These are phyloP conservation scores for Drosophila birchii DNA, from an alignment of 2,888 invertebrate genomes.

Conservation along the genomic window DNA sequence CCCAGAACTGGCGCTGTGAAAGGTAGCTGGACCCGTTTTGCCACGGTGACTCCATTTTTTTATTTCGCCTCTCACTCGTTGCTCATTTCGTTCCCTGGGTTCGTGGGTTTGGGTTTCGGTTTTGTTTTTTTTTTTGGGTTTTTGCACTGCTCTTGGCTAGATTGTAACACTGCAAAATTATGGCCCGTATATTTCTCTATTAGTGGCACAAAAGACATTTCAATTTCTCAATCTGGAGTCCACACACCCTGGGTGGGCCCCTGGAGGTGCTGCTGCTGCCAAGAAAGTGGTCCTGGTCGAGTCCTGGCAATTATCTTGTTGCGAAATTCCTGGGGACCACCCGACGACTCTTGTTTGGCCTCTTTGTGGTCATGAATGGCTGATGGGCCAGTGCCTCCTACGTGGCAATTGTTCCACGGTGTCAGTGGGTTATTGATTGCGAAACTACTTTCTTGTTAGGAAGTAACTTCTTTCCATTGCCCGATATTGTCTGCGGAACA, in stretches of 20 bases:
- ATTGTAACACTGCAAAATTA: conserved; percentile 73
- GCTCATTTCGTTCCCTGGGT: conserved; percentile 39
- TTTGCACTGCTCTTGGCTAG: conserved; percentile 56
- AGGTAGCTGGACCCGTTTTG: conserved; percentile 63
- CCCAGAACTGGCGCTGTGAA: conserved; percentile 77
- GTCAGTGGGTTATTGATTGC: conserved; percentile 71
- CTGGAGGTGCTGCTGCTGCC: conserved; percentile 14
- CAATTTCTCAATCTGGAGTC: conserved; percentile 61
- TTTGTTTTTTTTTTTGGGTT: conserved; percentile 37
- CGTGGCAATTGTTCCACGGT: conserved; percentile 66
- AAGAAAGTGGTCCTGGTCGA: conserved; percentile 26
- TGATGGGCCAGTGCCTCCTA: conserved; percentile 62
- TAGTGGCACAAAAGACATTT: conserved; percentile 71
- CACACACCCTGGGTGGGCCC: conserved; percentile 66
- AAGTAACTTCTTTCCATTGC: conserved; percentile 46
- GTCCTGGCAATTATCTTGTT: conserved; percentile 67
- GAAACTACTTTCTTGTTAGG: conserved; percentile 74
- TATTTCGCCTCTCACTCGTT: conserved; percentile 47
- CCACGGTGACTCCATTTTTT: conserved; percentile 72
- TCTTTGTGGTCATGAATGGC: conserved; percentile 79
- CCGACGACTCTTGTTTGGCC: conserved; percentile 74
- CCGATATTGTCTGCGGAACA: conserved; percentile 55
- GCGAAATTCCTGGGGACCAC: conserved; percentile 74
- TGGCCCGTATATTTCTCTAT: conserved; percentile 75
- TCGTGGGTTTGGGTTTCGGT: conserved; percentile 23